Percentiles rank a stretch among this genome's conserved stretches.
phyloP scores from a whole-genome alignment of 1,140 invertebrate genomes.

The Orchestia grillus region DNA sequence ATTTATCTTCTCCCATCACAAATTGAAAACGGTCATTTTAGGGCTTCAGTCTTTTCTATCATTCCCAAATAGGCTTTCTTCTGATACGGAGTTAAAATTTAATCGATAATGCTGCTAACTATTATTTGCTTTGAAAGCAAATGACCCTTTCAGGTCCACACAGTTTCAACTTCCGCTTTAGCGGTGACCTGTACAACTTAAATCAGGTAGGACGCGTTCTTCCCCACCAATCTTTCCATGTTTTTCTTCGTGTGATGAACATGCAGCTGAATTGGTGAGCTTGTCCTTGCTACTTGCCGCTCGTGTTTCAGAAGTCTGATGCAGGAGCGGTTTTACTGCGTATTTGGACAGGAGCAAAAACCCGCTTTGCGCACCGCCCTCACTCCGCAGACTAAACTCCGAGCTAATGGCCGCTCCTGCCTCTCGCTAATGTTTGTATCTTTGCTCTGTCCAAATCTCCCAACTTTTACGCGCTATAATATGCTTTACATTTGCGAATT shows the following conservation, averaged over 20 bases:
- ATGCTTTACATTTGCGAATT: slow-evolving; percentile 44
- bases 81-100: background rate
- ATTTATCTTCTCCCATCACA: too few relatives aligned
- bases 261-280: background rate
- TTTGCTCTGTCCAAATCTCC: slow-evolving; percentile 21
- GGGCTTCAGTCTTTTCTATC: background rate
- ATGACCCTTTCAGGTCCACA: background rate
- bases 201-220: background rate
- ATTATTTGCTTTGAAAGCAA: background rate
- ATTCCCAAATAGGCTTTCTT: background rate
- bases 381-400: slow-evolving; percentile 38
- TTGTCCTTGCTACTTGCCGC: slow-evolving; percentile 23
- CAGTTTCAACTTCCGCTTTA: background rate
- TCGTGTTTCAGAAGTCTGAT: slow-evolving; percentile 20
- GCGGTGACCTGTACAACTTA: background rate
- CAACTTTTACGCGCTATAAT: background rate
- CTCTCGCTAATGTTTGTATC: slow-evolving; percentile 39
- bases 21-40: background rate
- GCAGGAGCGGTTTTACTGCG: background rate
- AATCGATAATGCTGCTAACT: background rate
- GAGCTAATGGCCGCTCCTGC: slow-evolving; percentile 16
- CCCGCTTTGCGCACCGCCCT: slow-evolving; percentile 13
- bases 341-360: slow-evolving; percentile 40
- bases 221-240: background rate
- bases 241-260: background rate